phyloP scores from a whole-genome alignment of 2,797 vertebrate genomes.

The Falco novaeseelandiae region DNA sequence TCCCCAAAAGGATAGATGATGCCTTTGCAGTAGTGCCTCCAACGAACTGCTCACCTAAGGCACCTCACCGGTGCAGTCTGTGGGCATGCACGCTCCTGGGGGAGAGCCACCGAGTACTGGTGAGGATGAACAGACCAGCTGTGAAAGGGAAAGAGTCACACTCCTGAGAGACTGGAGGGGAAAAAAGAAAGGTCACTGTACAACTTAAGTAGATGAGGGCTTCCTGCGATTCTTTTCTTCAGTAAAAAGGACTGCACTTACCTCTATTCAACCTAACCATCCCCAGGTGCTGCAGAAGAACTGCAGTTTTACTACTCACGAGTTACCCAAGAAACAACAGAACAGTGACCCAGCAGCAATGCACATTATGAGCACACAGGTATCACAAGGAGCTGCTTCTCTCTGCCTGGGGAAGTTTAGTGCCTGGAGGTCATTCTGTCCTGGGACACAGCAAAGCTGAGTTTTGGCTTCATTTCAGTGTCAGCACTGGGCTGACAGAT shows the following conservation, averaged over 20 bases:
- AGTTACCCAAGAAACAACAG: background rate
- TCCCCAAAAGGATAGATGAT: background rate
- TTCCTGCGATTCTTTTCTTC: background rate
- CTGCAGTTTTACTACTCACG: background rate
- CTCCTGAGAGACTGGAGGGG: background rate
- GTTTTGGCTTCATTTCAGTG: background rate
- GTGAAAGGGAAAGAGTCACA: background rate
- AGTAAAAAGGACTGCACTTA: background rate
- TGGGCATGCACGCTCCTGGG: fast-evolving
- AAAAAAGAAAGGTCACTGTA: background rate
- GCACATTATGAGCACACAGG: fast-evolving
- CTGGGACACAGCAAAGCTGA: fast-evolving
- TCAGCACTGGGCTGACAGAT: background rate
- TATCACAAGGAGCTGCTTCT: background rate
- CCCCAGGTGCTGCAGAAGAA: background rate
- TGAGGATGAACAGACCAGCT: background rate
- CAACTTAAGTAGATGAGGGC: background rate
- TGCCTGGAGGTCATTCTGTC: background rate
- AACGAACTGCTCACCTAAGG: background rate
- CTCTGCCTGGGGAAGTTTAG: background rate
- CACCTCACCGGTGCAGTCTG: background rate
- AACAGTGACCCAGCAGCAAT: background rate
- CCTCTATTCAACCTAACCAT: background rate
- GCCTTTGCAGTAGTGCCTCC: background rate
- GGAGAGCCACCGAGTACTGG: background rate